Conservation (phyloP, 2,888 invertebrate genomes). For the Aleiodes testaceus region DNA sequence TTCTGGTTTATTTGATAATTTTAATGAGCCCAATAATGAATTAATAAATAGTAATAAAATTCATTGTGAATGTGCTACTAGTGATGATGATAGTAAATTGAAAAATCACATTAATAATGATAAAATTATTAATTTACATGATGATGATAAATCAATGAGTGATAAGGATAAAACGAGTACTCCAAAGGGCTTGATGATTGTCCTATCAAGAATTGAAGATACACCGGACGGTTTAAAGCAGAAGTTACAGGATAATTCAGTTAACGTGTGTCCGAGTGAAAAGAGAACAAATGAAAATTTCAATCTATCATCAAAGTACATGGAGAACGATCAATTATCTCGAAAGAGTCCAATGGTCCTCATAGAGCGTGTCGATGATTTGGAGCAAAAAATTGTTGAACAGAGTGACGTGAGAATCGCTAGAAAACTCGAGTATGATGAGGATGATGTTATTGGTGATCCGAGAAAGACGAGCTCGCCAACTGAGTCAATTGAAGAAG, state of each 20-base stretch:
- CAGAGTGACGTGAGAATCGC: conserved; percentile 46
- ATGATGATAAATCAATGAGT: conserved; percentile 1
- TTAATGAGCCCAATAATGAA: not conserved
- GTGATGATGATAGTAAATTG: not conserved
- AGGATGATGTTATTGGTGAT: conserved; percentile 25
- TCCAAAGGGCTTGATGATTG: conserved; percentile 52
- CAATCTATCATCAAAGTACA: conserved; percentile 44
- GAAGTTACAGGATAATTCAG: not conserved
- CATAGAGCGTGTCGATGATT: conserved; percentile 54
- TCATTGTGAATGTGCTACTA: conserved; percentile 8
- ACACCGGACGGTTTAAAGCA: conserved; percentile 24
- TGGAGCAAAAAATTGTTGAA: conserved; percentile 34
- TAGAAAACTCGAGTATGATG: conserved; percentile 29
- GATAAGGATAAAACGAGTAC: conserved; percentile 9
- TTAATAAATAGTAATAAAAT: not conserved
- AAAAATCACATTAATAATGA: conserved; percentile 16
- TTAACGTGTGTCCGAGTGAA: conserved; percentile 20
- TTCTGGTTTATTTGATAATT: conserved; percentile 50
- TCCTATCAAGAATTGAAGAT: conserved; percentile 59
- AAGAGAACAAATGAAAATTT: not conserved
- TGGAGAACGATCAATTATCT: conserved; percentile 48
- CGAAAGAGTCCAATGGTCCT: conserved; percentile 54
- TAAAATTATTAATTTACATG: conserved; percentile 13
- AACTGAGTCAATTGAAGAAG: conserved; percentile 34
- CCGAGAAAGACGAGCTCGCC: conserved; percentile 25